Conservation (phyloP, 2,113 vertebrate species). For the Eptesicus fuscus region DNA sequence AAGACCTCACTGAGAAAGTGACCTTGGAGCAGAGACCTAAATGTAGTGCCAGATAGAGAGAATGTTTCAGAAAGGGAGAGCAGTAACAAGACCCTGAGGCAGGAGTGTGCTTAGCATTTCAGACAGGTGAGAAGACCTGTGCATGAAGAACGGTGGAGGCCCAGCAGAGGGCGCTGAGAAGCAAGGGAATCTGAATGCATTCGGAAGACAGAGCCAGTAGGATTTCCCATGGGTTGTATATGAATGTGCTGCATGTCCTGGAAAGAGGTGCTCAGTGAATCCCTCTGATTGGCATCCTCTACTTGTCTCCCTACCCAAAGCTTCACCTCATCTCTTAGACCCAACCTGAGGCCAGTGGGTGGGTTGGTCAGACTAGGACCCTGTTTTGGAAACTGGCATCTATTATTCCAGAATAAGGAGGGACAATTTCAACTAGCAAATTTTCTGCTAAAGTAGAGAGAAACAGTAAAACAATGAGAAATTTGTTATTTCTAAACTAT, state of each 20-base stretch:
- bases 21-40: neutral
- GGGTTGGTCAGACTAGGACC: neutral
- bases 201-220: neutral
- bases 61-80: neutral
- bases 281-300: neutral
- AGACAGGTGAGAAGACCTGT: neutral
- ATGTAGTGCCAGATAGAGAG: neutral
- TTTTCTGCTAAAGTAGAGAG: neutral
- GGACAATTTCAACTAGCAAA: neutral
- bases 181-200: neutral
- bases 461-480: neutral
- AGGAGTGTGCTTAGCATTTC: neutral
- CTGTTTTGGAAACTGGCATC: neutral
- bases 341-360: neutral
- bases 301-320: fast-evolving
- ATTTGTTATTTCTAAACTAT: neutral
- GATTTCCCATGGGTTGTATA: fast-evolving
- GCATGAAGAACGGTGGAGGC: neutral
- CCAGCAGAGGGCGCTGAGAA: neutral
- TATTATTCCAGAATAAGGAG: neutral
- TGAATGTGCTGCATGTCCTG: no score
- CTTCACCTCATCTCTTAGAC: neutral
- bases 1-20: neutral
- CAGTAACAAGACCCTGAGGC: neutral
- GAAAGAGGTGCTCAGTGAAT: neutral